Conservation (phyloP, 2,113 vertebrate species). For the Sigmodon hispidus region DNA sequence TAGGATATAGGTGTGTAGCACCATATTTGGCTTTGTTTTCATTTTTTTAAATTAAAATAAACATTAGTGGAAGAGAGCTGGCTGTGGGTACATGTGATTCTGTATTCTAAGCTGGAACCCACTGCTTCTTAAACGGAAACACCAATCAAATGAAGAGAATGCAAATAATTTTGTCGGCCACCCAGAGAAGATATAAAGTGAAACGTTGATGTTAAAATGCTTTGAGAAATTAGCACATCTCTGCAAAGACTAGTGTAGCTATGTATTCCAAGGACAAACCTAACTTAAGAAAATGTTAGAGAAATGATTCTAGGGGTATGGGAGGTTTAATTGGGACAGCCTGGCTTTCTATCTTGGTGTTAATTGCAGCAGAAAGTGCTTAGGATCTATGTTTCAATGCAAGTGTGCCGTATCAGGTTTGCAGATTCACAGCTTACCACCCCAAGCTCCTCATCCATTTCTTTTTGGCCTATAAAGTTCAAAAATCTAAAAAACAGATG, state of each 20-base stretch:
- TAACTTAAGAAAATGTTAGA: slow-evolving; percentile 1
- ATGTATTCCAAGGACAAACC: background rate
- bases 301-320: background rate
- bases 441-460: background rate
- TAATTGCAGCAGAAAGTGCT: background rate
- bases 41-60: background rate
- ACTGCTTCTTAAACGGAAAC: background rate
- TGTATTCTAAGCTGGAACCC: background rate
- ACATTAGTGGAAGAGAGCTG: background rate
- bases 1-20: background rate
- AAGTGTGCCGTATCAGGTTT: background rate
- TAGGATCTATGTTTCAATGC: background rate
- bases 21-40: background rate
- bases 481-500: background rate
- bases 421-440: background rate
- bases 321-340: background rate
- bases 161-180: background rate
- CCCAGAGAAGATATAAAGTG: background rate
- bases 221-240: slow-evolving; percentile 26
- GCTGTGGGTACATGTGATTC: no score
- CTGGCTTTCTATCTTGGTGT: background rate
- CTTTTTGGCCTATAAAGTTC: background rate
- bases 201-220: background rate
- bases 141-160: background rate
- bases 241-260: slow-evolving; percentile 23